A percentile compares a stretch with the other conserved stretches of the same genome.
phyloP scores from a whole-genome alignment of 2,888 invertebrate species.

The Mamestra brassicae region DNA sequence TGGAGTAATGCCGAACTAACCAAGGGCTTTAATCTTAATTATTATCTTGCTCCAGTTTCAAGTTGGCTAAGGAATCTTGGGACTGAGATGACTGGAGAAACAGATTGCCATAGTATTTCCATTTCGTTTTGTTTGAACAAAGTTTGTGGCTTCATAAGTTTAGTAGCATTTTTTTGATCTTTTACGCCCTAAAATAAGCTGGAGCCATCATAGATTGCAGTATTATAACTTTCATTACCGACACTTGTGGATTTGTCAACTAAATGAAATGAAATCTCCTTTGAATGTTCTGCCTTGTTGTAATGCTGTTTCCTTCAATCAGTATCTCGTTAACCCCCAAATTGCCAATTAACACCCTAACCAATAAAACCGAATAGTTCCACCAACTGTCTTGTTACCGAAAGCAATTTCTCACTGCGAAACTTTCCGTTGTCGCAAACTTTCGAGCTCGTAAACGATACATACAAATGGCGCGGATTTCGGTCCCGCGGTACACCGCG shows the following conservation, averaged over 20 bases:
- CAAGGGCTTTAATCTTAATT: conserved; percentile 51
- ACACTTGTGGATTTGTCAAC: not conserved
- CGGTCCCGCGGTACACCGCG: conserved; percentile 50
- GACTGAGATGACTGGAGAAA: conserved; percentile 25
- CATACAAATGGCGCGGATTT: conserved; percentile 53
- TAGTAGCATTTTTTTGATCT: not conserved
- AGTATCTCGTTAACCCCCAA: conserved; percentile 4
- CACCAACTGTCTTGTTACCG: conserved; percentile 50
- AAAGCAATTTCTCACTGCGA: conserved; percentile 53
- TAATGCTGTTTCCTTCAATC: not conserved
- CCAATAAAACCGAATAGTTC: conserved; percentile 60
- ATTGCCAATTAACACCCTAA: conserved; percentile 43
- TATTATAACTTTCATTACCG: not conserved
- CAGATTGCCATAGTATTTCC: conserved; percentile 4
- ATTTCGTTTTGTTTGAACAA: not conserved
- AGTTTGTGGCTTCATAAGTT: not conserved
- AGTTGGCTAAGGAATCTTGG: conserved; percentile 44
- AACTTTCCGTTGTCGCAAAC: conserved; percentile 40
- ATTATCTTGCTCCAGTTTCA: conserved; percentile 40
- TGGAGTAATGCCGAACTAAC: conserved; percentile 39
- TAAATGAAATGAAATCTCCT: too few species aligned
- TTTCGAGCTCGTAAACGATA: conserved; percentile 55
- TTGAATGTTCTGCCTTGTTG: not conserved
- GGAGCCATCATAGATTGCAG: not conserved
- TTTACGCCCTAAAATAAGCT: not conserved